Conservation (phyloP, 2,113 vertebrate genomes). For the Zosterops pallidus region DNA sequence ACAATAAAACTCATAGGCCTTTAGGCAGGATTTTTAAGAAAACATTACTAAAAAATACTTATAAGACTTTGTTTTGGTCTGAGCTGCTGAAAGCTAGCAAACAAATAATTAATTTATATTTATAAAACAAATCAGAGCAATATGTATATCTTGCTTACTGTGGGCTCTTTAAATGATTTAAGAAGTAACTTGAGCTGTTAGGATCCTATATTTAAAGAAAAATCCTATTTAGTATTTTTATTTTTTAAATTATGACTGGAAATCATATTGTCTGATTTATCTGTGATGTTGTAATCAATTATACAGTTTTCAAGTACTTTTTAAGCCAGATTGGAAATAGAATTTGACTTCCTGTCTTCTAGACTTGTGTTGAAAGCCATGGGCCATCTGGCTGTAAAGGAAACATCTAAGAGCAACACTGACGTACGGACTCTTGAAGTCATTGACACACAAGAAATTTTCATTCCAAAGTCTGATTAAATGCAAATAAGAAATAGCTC, state of each 20-base stretch:
- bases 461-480: not conserved
- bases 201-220: not conserved
- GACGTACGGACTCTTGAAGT: not conserved
- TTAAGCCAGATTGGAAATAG: not conserved
- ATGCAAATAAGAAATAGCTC: not conserved
- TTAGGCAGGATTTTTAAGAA: constrained; percentile 30
- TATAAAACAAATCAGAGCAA: not conserved
- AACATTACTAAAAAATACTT: constrained; percentile 15
- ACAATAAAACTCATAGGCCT: not conserved
- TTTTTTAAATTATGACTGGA: not conserved
- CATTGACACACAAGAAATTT: not conserved
- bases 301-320: not conserved
- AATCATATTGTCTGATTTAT: not conserved
- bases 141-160: not conserved
- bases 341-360: not conserved
- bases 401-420: not conserved
- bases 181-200: not conserved
- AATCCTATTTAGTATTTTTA: not conserved
- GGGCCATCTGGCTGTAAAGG: not conserved
- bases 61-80: not conserved
- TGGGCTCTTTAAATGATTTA: not conserved
- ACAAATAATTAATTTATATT: not conserved
- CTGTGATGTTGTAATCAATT: not conserved
- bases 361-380: not conserved
- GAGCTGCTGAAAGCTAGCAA: not conserved